Evolutionary conservation across 35 echinoderm and acorn worm species (phyloP).

Genomic region (Strongylocentrotus purpuratus): DNA sequence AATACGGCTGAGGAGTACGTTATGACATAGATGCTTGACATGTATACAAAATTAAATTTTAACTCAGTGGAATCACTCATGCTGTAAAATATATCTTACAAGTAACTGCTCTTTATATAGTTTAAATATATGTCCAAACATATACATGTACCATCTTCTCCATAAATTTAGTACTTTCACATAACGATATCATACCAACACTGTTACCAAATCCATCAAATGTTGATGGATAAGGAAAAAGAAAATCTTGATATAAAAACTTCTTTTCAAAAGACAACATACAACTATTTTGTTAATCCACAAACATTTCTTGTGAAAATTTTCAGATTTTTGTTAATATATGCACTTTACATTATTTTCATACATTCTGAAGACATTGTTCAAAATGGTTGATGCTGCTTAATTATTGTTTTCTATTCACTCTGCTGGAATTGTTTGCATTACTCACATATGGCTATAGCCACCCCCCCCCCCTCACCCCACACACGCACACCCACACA

Average conservation of each 20-base stretch:
- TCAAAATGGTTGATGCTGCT: too few relatives aligned
- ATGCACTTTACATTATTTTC: too few relatives aligned
- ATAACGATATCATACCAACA: neutral
- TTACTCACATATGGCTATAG: too few relatives aligned
- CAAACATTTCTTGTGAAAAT: neutral
- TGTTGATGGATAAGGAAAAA: neutral
- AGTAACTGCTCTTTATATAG: neutral
- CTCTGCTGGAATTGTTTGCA: neutral
- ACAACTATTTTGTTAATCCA: too few relatives aligned
- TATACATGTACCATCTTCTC: neutral
- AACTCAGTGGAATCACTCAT: neutral
- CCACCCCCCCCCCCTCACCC: too few relatives aligned
- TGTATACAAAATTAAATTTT: too few relatives aligned
- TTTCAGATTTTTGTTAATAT: too few relatives aligned
- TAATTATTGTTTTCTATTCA: neutral
- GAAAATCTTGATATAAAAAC: neutral
- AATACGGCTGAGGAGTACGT: too few relatives aligned
- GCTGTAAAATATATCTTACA: neutral
- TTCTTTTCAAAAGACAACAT: neutral
- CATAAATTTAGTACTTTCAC: neutral
- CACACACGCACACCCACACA: too few relatives aligned
- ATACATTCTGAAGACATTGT: too few relatives aligned
- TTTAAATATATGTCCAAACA: neutral
- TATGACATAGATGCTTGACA: too few relatives aligned
- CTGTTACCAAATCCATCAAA: neutral